phyloP scores from a whole-genome alignment of 2,113 vertebrate species.

The Leucosticte australis region DNA sequence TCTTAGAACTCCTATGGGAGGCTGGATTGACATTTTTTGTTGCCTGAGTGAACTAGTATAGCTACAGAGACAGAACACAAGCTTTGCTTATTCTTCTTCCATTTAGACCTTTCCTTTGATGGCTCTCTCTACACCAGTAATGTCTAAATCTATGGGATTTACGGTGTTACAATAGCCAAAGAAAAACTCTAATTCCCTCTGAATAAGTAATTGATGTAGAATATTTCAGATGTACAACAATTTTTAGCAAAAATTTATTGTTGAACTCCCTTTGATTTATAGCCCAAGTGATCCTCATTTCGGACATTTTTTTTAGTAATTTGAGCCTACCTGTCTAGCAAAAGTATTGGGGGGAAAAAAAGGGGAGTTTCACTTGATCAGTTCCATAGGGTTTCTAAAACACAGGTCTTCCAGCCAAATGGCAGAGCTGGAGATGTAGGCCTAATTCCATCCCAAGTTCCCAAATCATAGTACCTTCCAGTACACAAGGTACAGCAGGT shows the following conservation, averaged over 20 bases:
- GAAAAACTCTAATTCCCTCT: not conserved
- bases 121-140: not conserved
- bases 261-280: not conserved
- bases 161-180: not conserved
- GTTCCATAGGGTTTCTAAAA: not conserved
- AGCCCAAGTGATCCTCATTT: not conserved
- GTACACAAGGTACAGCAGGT: not conserved
- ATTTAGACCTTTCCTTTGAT: not conserved
- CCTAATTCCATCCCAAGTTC: not conserved
- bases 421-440: not conserved
- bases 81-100: not conserved
- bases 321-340: not conserved
- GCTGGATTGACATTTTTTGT: not conserved
- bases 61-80: not conserved
- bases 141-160: not conserved
- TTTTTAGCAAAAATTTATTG: not conserved
- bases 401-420: not conserved
- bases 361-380: not conserved
- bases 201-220: not conserved
- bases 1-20: not conserved
- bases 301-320: not conserved
- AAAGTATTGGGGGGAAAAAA: not conserved
- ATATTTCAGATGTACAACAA: not conserved
- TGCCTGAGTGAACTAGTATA: not conserved
- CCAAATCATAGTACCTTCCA: not conserved